Percentiles rank a stretch among this genome's conserved stretches.
phyloP scores from a whole-genome alignment of 2,113 vertebrate genomes.

The Oxyura jamaicensis region DNA sequence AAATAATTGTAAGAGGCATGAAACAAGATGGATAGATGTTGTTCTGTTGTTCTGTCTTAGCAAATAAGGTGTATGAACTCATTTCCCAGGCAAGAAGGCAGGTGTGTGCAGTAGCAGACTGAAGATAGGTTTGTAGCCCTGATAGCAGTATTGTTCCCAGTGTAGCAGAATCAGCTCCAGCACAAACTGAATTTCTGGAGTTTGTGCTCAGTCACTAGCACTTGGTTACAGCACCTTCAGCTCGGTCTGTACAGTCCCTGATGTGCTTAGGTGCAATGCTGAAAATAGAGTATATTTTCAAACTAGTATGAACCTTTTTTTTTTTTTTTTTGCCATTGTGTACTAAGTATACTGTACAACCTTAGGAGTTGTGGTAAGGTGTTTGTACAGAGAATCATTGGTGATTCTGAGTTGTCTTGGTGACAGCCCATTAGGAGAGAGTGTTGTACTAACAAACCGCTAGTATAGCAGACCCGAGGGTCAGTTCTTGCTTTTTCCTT shows the following conservation, averaged over 20 bases:
- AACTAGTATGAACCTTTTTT: not conserved
- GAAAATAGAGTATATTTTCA: not conserved
- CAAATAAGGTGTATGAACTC: not conserved
- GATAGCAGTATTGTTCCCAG: not conserved
- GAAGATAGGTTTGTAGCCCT: not conserved
- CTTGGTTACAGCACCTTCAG: not conserved
- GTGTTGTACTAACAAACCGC: not conserved
- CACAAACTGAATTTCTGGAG: not conserved
- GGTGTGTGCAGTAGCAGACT: not conserved
- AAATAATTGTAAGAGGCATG: not conserved
- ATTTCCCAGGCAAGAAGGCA: not conserved
- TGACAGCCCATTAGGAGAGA: slow-evolving; percentile 16
- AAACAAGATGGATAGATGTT: not conserved
- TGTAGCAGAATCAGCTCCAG: not conserved
- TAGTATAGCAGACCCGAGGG: not conserved
- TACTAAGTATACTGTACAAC: not conserved
- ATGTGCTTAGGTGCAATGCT: not conserved
- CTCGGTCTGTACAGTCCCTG: not conserved
- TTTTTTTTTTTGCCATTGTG: not conserved
- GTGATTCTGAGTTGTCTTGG: slow-evolving; percentile 10
- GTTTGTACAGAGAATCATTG: not conserved
- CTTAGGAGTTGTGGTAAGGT: not conserved
- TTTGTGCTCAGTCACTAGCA: accelerated
- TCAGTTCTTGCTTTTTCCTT: not conserved
- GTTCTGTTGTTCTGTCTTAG: not conserved